These are phyloP conservation scores for Myotis brandtii DNA, from an alignment of 2,113 vertebrate genomes.

Conservation along the genomic window DNA sequence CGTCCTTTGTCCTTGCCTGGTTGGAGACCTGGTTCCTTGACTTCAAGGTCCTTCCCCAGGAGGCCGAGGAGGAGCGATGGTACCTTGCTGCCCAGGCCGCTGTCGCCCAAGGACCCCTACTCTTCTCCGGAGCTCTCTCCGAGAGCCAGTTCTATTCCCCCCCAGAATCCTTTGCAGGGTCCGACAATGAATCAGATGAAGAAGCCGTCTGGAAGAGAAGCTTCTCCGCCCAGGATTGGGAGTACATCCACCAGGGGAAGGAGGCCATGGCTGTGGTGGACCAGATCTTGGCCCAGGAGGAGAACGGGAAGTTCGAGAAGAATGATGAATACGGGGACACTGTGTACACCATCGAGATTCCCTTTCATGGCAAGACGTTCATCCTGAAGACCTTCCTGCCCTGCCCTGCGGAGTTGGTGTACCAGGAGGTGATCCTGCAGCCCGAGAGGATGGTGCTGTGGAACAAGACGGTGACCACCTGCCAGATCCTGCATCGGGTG, in stretches of 20 bases:
- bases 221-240: constrained; percentile 92
- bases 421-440: constrained; percentile 97
- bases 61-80: constrained; percentile 95
- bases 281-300: constrained; percentile 96
- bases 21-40: constrained; percentile 99
- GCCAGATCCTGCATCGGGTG: constrained; percentile 96
- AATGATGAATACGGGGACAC: constrained; percentile 94
- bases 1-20: constrained; percentile 98
- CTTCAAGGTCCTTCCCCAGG: constrained; percentile 97
- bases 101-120: constrained; percentile 87
- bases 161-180: constrained; percentile 94
- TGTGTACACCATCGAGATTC: constrained; percentile 95
- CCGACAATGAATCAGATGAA: constrained; percentile 87
- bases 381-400: constrained; percentile 97
- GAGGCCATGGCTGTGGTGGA: constrained; percentile 95
- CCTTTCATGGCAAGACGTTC: constrained; percentile 96
- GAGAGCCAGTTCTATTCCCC: constrained; percentile 99
- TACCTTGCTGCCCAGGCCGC: constrained; percentile 91
- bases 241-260: constrained; percentile 92
- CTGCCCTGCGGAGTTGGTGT: constrained; percentile 94
- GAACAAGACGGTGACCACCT: constrained; percentile 94
- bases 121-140: constrained; percentile 91
- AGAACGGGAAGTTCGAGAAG: constrained; percentile 98
- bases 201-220: constrained; percentile 85
- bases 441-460: constrained; percentile 97